Evolutionary conservation across 2,113 vertebrate genomes (phyloP).

Genomic region (Trogon melanurus): DNA sequence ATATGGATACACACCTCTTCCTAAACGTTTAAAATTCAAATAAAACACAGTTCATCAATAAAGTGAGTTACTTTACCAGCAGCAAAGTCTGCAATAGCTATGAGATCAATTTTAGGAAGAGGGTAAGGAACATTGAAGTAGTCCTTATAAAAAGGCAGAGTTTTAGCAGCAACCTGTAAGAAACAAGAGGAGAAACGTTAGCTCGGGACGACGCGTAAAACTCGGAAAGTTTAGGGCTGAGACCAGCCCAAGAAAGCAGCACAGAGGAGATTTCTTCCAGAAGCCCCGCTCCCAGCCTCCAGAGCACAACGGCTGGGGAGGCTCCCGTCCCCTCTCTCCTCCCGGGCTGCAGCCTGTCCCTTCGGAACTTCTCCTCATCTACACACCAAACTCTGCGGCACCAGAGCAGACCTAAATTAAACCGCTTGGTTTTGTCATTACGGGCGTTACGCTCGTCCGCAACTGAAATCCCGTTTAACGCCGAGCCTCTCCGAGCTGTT

Average conservation of each 20-base stretch:
- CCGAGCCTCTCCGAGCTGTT: background rate
- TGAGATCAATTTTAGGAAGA: constrained; percentile 99
- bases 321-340: background rate
- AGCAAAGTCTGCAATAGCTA: constrained; percentile 99
- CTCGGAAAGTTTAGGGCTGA: background rate
- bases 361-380: background rate
- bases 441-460: background rate
- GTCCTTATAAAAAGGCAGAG: constrained; percentile 99
- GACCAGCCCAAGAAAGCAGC: background rate
- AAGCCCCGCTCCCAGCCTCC: background rate
- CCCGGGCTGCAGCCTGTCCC: background rate
- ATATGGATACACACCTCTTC: constrained; percentile 48
- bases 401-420: background rate
- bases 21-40: constrained; percentile 68
- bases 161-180: constrained; percentile 96
- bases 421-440: background rate
- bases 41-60: constrained; percentile 65
- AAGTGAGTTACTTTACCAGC: constrained; percentile 89
- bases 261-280: background rate
- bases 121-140: constrained; percentile 99
- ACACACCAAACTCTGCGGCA: background rate
- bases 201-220: background rate
- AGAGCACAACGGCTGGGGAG: background rate
- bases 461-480: background rate
- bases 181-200: constrained; percentile 48